These are phyloP conservation scores for Polyommatus iphigenia DNA, from an alignment of 2,888 invertebrate species.

Conservation along the genomic window DNA sequence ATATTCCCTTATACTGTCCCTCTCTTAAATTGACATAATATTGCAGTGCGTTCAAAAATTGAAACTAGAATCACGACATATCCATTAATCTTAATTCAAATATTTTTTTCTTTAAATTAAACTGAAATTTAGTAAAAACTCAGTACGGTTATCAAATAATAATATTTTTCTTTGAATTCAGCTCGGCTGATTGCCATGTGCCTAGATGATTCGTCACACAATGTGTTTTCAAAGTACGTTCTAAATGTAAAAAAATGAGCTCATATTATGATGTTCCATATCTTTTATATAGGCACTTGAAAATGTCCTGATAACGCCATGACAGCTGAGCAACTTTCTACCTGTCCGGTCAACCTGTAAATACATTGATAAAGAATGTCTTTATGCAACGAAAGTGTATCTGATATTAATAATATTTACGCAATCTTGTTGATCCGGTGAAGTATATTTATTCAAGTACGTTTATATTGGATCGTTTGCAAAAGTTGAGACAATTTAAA, in stretches of 20 bases:
- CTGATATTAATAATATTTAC: slow-evolving; percentile 1
- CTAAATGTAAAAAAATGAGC: not conserved
- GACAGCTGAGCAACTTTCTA: slow-evolving; percentile 41
- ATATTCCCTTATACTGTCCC: not conserved
- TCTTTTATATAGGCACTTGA: slow-evolving; percentile 46
- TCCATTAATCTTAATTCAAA: no score
- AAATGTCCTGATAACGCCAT: slow-evolving; percentile 47
- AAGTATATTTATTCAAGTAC: not conserved
- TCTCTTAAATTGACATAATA: no score
- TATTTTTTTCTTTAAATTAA: no score
- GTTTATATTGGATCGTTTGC: not conserved
- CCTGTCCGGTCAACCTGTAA: slow-evolving; percentile 36
- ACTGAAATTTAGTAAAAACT: no score
- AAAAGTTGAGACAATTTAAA: not conserved
- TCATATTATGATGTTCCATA: slow-evolving; percentile 36
- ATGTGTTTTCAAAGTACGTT: not conserved
- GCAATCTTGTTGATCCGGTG: not conserved
- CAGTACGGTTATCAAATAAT: no score
- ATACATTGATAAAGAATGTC: slow-evolving; percentile 32
- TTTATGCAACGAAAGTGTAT: slow-evolving; percentile 10
- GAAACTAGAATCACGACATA: no score
- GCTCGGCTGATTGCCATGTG: no score
- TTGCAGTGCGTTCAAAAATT: no score
- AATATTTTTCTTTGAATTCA: no score
- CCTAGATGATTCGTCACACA: no score